phyloP scores from a whole-genome alignment of 2,888 invertebrate species.

The Folsomia candida region DNA sequence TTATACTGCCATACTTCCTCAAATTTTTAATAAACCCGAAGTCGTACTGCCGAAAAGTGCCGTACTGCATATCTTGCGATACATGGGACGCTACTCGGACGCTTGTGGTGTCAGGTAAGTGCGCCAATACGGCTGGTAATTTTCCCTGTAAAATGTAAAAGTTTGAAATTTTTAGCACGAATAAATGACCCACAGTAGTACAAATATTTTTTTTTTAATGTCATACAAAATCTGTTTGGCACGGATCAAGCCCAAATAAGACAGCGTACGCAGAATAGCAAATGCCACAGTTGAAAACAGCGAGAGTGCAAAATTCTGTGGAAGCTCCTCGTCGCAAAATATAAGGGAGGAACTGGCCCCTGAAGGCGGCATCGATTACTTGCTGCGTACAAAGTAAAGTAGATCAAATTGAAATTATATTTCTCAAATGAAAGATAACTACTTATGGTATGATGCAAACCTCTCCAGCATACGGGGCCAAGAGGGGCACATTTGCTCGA shows the following conservation, averaged over 20 bases:
- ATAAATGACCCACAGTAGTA: too few species aligned
- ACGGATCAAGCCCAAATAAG: background rate
- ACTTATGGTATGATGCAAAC: too few species aligned
- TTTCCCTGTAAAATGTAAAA: background rate
- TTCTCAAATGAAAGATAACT: too few species aligned
- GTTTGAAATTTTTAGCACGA: too few species aligned
- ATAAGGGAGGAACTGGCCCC: background rate
- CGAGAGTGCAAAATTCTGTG: background rate
- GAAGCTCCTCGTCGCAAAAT: background rate
- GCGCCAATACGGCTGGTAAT: background rate
- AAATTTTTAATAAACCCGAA: background rate
- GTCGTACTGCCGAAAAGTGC: background rate
- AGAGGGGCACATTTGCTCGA: background rate
- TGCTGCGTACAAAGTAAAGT: too few species aligned
- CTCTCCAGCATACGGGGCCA: background rate
- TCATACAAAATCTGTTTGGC: background rate
- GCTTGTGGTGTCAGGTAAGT: background rate
- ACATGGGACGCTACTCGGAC: background rate
- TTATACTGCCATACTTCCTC: background rate
- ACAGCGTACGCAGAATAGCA: background rate
- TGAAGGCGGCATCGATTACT: background rate
- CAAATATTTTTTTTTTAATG: too few species aligned
- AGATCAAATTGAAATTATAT: too few species aligned
- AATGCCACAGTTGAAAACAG: background rate
- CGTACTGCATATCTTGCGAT: background rate